phyloP scores from a whole-genome alignment of 1,140 invertebrate genomes.

The Ectropis grisescens region DNA sequence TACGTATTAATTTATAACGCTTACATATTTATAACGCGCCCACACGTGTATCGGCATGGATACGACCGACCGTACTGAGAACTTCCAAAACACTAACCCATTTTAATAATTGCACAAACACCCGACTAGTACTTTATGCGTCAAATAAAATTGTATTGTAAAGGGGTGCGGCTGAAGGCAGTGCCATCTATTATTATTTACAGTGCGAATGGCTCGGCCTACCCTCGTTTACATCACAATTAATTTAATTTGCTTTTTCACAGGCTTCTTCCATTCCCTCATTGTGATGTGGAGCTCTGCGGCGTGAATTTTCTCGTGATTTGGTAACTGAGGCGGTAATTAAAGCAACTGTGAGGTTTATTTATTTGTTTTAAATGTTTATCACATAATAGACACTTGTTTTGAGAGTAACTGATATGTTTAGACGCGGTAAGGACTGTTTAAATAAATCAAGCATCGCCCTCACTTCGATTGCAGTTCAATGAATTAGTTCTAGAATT shows the following conservation, averaged over 20 bases:
- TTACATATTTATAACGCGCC: slow-evolving; percentile 8
- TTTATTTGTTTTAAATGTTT: slow-evolving; percentile 55
- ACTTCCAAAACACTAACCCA: neutral
- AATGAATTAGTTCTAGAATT: too few species aligned
- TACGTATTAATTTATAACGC: slow-evolving; percentile 7
- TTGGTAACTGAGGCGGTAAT: slow-evolving; percentile 55
- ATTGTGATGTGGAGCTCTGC: slow-evolving; percentile 47
- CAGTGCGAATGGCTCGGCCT: slow-evolving; percentile 28
- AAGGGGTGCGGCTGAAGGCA: slow-evolving; percentile 26
- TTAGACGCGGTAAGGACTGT: too few species aligned
- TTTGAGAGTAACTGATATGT: too few species aligned
- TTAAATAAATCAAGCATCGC: too few species aligned
- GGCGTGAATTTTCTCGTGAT: slow-evolving; percentile 61
- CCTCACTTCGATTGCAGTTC: too few species aligned
- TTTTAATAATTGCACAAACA: slow-evolving; percentile 12
- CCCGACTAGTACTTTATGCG: slow-evolving; percentile 8
- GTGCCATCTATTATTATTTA: slow-evolving; percentile 45
- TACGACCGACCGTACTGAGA: too few species aligned
- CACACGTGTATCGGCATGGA: too few species aligned
- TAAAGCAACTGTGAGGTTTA: slow-evolving; percentile 54
- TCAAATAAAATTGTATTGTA: slow-evolving; percentile 21
- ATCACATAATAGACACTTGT: too few species aligned
- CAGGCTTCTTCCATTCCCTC: slow-evolving; percentile 54
- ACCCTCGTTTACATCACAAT: slow-evolving; percentile 61
- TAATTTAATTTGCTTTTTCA: slow-evolving; percentile 66